Conservation (phyloP, 2,113 vertebrate genomes). For the Tupaia tana region DNA sequence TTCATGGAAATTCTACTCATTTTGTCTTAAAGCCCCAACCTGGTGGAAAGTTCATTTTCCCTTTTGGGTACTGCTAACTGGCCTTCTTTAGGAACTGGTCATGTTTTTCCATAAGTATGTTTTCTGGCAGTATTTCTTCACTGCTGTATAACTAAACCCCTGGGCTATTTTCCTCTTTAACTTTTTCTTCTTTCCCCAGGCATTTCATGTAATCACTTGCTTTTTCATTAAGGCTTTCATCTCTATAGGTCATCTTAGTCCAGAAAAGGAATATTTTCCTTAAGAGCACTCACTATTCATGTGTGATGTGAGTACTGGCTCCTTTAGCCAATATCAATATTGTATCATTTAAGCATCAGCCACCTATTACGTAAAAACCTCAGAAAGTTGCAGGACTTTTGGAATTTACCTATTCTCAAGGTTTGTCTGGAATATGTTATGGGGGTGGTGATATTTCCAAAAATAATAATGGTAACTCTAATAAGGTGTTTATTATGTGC, state of each 20-base stretch:
- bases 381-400: not conserved
- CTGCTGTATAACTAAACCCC: not conserved
- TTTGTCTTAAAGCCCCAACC: not conserved
- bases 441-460: not conserved
- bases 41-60: not conserved
- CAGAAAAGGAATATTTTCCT: constrained; percentile 9
- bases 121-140: not conserved
- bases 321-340: not conserved
- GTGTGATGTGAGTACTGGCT: not conserved
- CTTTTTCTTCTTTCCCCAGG: not conserved
- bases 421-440: not conserved
- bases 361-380: not conserved
- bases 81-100: not conserved
- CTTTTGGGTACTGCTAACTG: not conserved
- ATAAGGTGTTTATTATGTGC: not conserved
- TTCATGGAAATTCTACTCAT: not conserved
- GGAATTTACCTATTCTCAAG: not conserved
- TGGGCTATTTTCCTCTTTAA: not conserved
- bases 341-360: constrained; percentile 6
- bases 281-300: not conserved
- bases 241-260: not conserved
- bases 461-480: constrained; percentile 10
- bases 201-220: constrained; percentile 8
- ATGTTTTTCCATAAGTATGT: constrained; percentile 13
- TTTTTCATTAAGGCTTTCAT: not conserved